Evolutionary conservation across 2,888 invertebrate species (phyloP).

Genomic region (Colletes collaris): DNA sequence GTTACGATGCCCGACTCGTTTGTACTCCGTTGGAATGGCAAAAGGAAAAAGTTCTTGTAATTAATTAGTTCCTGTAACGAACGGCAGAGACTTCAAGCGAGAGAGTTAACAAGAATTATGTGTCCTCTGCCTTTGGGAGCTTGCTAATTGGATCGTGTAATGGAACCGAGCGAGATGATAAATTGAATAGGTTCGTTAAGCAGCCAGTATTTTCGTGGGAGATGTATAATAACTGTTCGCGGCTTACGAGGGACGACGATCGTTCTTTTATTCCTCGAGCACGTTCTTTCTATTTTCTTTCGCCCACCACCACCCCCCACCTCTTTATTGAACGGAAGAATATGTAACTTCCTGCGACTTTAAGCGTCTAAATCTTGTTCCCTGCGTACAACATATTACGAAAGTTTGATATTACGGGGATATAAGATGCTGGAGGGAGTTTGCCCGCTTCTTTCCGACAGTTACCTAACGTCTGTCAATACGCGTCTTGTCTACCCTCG

Average conservation of each 20-base stretch:
- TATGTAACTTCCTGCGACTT: slow-evolving; percentile 49
- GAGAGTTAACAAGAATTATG: slow-evolving; percentile 68
- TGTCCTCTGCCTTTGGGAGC: slow-evolving; percentile 63
- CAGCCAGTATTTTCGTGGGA: slow-evolving; percentile 56
- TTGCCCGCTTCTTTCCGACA: slow-evolving; percentile 27
- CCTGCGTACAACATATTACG: slow-evolving; percentile 53
- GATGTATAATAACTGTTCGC: slow-evolving; percentile 55
- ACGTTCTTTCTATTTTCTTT: neutral
- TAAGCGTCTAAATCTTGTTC: slow-evolving; percentile 55
- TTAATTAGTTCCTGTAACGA: slow-evolving; percentile 68
- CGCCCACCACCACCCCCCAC: too few relatives aligned
- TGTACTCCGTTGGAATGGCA: neutral
- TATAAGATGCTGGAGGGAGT: slow-evolving; percentile 48
- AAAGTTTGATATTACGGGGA: slow-evolving; percentile 56
- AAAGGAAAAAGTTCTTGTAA: slow-evolving; percentile 43
- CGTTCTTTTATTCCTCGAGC: slow-evolving; percentile 18
- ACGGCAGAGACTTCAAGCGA: slow-evolving; percentile 48
- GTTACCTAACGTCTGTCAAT: slow-evolving; percentile 45
- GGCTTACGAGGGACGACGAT: slow-evolving; percentile 26
- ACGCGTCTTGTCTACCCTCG: slow-evolving; percentile 21
- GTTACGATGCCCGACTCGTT: slow-evolving; percentile 1
- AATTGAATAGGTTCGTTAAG: slow-evolving; percentile 66
- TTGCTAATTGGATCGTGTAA: slow-evolving; percentile 69
- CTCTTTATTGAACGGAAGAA: slow-evolving; percentile 20
- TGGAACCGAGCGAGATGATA: slow-evolving; percentile 63